Base-by-base conservation (phyloP, 2,113 vertebrate species). In the Corythaixoides concolor region DNA sequence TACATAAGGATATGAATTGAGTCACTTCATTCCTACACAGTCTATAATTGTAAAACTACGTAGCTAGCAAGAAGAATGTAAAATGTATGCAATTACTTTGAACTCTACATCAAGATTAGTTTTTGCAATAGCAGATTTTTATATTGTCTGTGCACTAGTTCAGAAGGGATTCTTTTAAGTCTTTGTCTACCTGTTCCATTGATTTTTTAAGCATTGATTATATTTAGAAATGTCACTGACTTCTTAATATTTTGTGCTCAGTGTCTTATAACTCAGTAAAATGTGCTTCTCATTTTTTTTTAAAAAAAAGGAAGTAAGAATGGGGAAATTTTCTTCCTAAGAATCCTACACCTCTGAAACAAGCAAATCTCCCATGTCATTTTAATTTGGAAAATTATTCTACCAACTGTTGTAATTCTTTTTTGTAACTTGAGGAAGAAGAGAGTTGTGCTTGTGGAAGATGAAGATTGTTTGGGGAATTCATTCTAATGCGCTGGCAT, bases 401-500 rank as follows among this genome's bases (percentile, higher is more conserved):
- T 52, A 10, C 56, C 70, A 68, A 85, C 33, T 72, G 10, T 41
- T 93, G 33, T 81, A 32, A 76, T 96, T 95, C 43, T 75, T 84
- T 95, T 70, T 91, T 84, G 55, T 62, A 86, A 76, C 49, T 77
- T 50, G 70, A 96, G 94, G 88, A 95, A 91, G 91, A 97, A 97
- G 89, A 96, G 41, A 74, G 12, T 77, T 76, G 26, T 56, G n/a
- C 69, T 68, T 43, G 77, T 67, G 80, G 68, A 97, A 96, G 45
- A 97, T 98, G 97, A 97, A 93, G 66, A 45, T 89, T 80, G 33
- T 77, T 89, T 97, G 93, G 56, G 97, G 97, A 70, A 85, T 98
- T 69, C 98, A 99, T 56, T 90, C 96, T 23, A 98, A 97, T 76
- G 98, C 98, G 0, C 55, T 99, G 94, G 98, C 99, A 21, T 99